Conservation (phyloP, 2,888 invertebrate species). For the Ennomos quercinarius region DNA sequence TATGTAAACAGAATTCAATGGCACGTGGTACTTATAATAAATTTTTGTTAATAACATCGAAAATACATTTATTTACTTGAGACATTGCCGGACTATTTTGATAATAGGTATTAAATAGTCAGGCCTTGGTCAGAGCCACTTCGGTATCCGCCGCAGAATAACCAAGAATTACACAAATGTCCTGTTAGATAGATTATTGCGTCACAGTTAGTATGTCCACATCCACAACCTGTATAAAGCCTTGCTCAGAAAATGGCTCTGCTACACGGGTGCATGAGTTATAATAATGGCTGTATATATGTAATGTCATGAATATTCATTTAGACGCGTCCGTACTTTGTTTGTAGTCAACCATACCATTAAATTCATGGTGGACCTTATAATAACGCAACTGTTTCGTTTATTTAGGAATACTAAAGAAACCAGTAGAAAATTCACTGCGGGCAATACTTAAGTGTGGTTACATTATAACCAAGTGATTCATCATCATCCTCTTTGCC, state of each 20-base stretch:
- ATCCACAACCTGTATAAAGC: slow-evolving; percentile 10
- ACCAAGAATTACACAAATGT: neutral
- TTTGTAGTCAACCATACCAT: slow-evolving; percentile 2
- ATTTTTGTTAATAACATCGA: too few relatives aligned
- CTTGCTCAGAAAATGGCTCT: slow-evolving; percentile 14
- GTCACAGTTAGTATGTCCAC: neutral
- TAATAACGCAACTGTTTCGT: neutral
- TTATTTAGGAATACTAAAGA: neutral
- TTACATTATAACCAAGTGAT: too few relatives aligned
- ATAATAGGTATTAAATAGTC: too few relatives aligned
- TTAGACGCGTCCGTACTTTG: slow-evolving; percentile 7
- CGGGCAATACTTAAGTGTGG: too few relatives aligned
- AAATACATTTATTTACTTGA: too few relatives aligned
- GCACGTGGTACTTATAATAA: too few relatives aligned
- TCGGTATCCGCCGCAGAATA: neutral
- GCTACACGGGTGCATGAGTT: slow-evolving; percentile 17
- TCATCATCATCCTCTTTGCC: too few relatives aligned
- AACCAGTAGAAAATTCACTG: neutral
- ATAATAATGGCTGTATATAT: slow-evolving; percentile 11
- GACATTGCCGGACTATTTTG: too few relatives aligned
- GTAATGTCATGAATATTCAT: slow-evolving; percentile 18
- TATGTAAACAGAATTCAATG: slow-evolving; percentile 21
- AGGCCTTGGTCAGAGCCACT: too few relatives aligned
- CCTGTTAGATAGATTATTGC: neutral
- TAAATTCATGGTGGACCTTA: slow-evolving; percentile 2